phyloP scores from a whole-genome alignment of 1,140 invertebrate species.

The Littorina saxatilis region DNA sequence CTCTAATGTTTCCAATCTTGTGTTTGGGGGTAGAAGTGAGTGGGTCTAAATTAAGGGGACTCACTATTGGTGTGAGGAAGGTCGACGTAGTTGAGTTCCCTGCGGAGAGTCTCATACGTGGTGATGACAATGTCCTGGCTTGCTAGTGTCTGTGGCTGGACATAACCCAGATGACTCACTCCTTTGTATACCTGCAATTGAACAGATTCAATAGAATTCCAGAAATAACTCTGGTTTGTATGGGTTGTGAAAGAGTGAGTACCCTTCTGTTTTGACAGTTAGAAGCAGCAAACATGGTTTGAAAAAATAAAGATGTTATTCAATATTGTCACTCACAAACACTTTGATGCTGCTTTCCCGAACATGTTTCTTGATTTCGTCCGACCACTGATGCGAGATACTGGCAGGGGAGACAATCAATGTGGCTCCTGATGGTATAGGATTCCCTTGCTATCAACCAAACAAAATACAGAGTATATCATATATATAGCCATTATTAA shows the following conservation, averaged over 20 bases:
- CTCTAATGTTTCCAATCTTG: too few species aligned
- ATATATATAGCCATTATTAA: too few species aligned
- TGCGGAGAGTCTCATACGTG: constrained; percentile 82
- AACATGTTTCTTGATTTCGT: constrained; percentile 85
- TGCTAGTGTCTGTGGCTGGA: constrained; percentile 82
- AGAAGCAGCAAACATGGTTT: not conserved
- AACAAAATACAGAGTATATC: constrained; percentile 39
- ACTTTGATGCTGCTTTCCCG: constrained; percentile 78
- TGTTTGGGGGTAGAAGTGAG: too few species aligned
- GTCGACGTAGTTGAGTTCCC: constrained; percentile 81
- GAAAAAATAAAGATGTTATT: not conserved
- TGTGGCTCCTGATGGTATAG: constrained; percentile 80
- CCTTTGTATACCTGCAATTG: constrained; percentile 69
- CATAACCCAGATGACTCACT: constrained; percentile 79
- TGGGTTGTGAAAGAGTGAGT: too few species aligned
- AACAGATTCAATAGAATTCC: too few species aligned
- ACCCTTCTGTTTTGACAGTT: too few species aligned
- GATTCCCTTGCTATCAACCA: constrained; percentile 30
- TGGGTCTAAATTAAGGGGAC: too few species aligned
- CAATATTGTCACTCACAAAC: constrained; percentile 75
- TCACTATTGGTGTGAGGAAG: constrained; percentile 77
- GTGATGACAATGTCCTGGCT: constrained; percentile 86
- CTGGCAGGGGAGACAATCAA: constrained; percentile 85
- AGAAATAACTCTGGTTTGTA: too few species aligned
- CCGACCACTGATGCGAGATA: constrained; percentile 84